Conservation (phyloP, 2,797 vertebrate species). For the Acomys russatus region DNA sequence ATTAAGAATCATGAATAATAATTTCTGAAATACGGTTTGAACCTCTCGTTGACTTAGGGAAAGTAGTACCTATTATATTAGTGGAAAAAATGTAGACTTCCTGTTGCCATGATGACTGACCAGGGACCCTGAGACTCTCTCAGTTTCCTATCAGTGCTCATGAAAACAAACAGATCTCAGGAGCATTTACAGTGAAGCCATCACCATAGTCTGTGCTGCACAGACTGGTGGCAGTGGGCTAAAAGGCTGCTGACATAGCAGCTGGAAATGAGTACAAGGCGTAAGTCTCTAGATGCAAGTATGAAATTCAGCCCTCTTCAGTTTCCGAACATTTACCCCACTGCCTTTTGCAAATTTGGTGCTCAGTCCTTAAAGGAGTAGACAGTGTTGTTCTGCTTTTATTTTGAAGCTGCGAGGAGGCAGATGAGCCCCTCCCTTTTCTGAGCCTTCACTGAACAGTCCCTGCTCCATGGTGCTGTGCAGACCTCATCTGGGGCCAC, state of each 20-base stretch:
- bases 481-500: not conserved
- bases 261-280: not conserved
- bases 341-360: slow-evolving; percentile 5
- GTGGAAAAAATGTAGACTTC: not conserved
- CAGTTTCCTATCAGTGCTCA: not conserved
- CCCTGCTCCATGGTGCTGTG: not conserved
- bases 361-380: not conserved
- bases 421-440: not conserved
- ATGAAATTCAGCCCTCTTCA: not conserved
- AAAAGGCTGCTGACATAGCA: not conserved
- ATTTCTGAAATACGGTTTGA: slow-evolving; percentile 38
- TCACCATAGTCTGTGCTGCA: not conserved
- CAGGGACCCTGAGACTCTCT: slow-evolving; percentile 15
- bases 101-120: slow-evolving; percentile 39
- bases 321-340: not conserved
- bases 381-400: not conserved
- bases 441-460: not conserved
- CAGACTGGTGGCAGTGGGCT: not conserved
- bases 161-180: not conserved
- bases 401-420: not conserved
- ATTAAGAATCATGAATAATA: slow-evolving; percentile 11
- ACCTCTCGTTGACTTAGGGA: slow-evolving; percentile 22
- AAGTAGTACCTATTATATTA: slow-evolving; percentile 57
- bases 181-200: not conserved
- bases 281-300: not conserved